phyloP scores from a whole-genome alignment of 64 coral and sea anemone species.

The Montipora sp. region DNA sequence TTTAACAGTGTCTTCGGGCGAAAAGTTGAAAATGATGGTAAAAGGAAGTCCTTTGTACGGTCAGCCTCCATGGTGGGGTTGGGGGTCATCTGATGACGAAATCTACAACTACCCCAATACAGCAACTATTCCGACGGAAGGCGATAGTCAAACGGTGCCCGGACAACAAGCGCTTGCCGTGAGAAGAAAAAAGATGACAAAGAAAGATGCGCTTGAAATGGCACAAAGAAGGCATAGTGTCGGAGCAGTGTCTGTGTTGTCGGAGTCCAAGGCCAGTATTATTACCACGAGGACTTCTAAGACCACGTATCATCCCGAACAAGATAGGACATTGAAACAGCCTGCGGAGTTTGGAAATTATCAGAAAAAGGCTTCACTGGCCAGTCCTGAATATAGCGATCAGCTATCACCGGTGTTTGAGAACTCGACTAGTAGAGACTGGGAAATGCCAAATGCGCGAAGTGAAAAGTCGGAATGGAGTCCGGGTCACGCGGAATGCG shows the following conservation, averaged over 20 bases:
- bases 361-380: constrained; percentile 44
- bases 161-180: constrained; percentile 39
- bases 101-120: constrained; percentile 86
- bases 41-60: constrained; percentile 90
- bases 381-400: constrained; percentile 22
- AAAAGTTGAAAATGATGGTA: constrained; percentile 63
- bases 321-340: constrained; percentile 43
- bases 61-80: constrained; percentile 92
- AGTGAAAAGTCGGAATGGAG: constrained; percentile 21
- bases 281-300: constrained; percentile 40
- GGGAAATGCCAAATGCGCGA: constrained; percentile 50
- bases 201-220: constrained; percentile 53
- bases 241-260: constrained; percentile 66
- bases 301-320: constrained; percentile 3
- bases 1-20: constrained; percentile 49
- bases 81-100: constrained; percentile 89
- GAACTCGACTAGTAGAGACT: constrained; percentile 34
- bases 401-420: constrained; percentile 63
- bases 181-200: constrained; percentile 51
- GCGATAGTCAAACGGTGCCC: background rate
- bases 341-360: constrained; percentile 53
- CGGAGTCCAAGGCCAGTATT: constrained; percentile 54
- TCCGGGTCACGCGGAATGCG: constrained; percentile 1
- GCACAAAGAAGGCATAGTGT: constrained; percentile 43
- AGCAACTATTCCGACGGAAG: constrained; percentile 43